Conservation (phyloP, 2,797 vertebrate species). For the Pangasius djambal region DNA sequence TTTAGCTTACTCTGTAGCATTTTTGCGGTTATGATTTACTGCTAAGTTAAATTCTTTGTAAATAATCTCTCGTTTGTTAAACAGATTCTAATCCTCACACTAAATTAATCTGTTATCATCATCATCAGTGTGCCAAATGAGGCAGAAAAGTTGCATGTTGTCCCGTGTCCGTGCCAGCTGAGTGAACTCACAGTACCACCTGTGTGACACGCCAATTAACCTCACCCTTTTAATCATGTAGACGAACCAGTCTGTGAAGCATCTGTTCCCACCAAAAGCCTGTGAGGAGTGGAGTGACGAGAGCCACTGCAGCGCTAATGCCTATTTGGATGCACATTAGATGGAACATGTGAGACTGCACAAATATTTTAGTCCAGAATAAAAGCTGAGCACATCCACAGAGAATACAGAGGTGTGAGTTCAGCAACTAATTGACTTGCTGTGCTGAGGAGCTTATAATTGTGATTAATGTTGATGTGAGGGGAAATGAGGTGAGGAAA, state of each 20-base stretch:
- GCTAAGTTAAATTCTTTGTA: neutral
- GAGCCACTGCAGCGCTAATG: neutral
- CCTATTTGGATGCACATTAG: neutral
- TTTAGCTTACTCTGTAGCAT: neutral
- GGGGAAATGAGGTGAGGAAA: constrained; percentile 12
- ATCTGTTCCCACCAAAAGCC: constrained; percentile 76
- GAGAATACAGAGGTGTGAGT: neutral
- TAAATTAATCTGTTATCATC: neutral
- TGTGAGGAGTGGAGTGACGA: constrained; percentile 63
- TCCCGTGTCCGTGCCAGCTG: neutral
- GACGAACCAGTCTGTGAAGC: constrained; percentile 76
- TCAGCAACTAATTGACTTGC: neutral
- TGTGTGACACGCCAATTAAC: constrained; percentile 52
- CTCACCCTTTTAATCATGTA: constrained; percentile 77
- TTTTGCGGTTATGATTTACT: neutral
- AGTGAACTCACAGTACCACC: neutral
- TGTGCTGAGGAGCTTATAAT: neutral
- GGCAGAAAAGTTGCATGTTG: constrained; percentile 10
- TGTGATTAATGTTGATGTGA: constrained; percentile 20
- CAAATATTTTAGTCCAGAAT: neutral
- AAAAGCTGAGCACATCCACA: neutral
- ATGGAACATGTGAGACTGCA: neutral
- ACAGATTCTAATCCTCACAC: neutral
- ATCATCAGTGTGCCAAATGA: constrained; percentile 3
- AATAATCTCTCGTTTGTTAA: neutral